Conservation (phyloP, 2,797 vertebrate genomes). For the Morelia viridis region DNA sequence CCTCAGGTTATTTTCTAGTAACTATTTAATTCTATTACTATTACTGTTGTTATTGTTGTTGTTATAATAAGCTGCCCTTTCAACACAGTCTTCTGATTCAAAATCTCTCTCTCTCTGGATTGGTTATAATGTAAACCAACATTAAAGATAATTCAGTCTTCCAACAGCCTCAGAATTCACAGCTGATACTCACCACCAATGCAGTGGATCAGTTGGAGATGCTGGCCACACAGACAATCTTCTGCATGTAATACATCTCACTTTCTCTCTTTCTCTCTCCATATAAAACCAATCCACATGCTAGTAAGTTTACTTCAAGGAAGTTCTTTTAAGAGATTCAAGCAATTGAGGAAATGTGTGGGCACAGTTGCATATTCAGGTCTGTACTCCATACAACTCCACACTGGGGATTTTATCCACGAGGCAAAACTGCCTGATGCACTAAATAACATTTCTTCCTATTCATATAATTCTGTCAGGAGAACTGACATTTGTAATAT, state of each 20-base stretch:
- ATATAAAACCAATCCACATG: neutral
- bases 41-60: neutral
- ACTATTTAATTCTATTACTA: neutral
- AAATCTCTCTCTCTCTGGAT: neutral
- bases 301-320: neutral
- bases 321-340: neutral
- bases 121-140: neutral
- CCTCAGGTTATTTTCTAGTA: neutral
- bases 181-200: neutral
- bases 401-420: neutral
- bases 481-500: neutral
- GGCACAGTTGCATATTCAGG: neutral
- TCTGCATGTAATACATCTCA: too few relatives aligned
- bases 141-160: neutral
- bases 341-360: neutral
- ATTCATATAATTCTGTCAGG: neutral
- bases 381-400: neutral
- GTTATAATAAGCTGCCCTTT: neutral
- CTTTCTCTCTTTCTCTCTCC: neutral
- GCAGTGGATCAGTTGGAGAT: neutral
- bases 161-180: neutral
- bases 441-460: constrained; percentile 13
- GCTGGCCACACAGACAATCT: neutral
- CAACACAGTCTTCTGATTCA: neutral
- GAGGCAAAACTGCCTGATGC: neutral